Evolutionary conservation across 2,797 vertebrate species (phyloP), one percentile per base, ranked within the genome.

Genomic region (Bryconaethiops microstoma): DNA sequence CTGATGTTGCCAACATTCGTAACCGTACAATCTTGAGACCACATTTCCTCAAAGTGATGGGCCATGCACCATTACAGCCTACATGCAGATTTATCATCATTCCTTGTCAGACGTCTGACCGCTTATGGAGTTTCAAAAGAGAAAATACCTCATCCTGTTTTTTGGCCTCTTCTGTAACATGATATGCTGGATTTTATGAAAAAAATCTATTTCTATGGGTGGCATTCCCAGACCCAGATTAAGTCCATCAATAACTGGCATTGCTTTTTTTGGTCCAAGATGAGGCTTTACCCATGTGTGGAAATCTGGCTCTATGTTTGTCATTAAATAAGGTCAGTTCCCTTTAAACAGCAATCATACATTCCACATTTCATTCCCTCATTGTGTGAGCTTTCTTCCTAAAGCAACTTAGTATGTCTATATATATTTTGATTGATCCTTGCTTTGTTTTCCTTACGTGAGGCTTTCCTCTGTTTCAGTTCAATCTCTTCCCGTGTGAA

Each of bases 141-240:
- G 29, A 57, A 74, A 74, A 74, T 74, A 74, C 29, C 71, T 71
- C 69, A 71, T 71, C 45, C 48, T 21, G 10, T 48, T 25, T 12
- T 8, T 42, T n/a, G 8, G 14, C 35, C 29, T 23, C 42, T 29
- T 52, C 68, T 23, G 68, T 69, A 45, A 21, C 3, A 6, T 9
- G 35, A 35, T 14, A 52, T 52, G 45, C 13, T 17, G 21, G 52
- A n/a, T 55, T 57, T 73, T 73, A 54, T 71, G 21, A 35, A 35
- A 35, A 35, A 35, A 35, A 50, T 50, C 21, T 23, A 52, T 50
- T 50, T 13, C n/a, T 70, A 10, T 42, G 17, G 62, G 12, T 13
- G 1, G 5, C 2, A 19, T 65, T 19, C 17, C 25, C 59, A 14
- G 59, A 25, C 59, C 59, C 10, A 13, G 59, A 10, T 62, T 13